phyloP scores from a whole-genome alignment of 2,797 vertebrate species.

The Streptopelia turtur region DNA sequence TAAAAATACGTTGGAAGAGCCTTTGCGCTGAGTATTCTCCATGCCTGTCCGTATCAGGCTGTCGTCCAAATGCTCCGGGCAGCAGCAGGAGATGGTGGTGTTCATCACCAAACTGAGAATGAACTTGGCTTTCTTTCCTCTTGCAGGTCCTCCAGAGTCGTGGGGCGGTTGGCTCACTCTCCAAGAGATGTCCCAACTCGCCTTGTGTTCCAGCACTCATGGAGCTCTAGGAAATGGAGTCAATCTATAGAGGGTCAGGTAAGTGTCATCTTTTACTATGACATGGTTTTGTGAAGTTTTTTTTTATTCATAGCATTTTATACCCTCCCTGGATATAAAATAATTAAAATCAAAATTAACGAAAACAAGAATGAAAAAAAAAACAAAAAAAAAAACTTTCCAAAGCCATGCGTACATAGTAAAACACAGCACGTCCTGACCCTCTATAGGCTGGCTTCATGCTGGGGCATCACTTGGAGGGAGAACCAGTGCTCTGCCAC shows the following conservation, averaged over 20 bases:
- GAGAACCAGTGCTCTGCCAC: conserved; percentile 60
- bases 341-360: background rate
- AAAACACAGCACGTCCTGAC: conserved; percentile 58
- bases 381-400: conserved; percentile 68
- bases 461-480: conserved; percentile 66
- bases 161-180: conserved; percentile 46
- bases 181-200: conserved; percentile 51
- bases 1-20: background rate
- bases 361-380: conserved; percentile 31
- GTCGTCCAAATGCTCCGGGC: background rate
- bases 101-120: background rate
- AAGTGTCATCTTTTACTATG: conserved; percentile 68
- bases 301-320: conserved; percentile 54
- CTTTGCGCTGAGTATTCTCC: background rate
- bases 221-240: conserved; percentile 50
- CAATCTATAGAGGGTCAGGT: conserved; percentile 69
- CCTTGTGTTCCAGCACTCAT: conserved; percentile 14
- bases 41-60: background rate
- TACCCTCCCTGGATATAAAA: conserved; percentile 54
- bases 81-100: background rate
- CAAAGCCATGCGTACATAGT: conserved; percentile 73
- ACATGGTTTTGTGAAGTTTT: conserved; percentile 76
- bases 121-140: conserved; percentile 49
- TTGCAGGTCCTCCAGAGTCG: conserved; percentile 55
- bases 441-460: conserved; percentile 65